Evolutionary conservation across 1,140 invertebrate species (phyloP).

Genomic region (Scaptomyza montana): DNA sequence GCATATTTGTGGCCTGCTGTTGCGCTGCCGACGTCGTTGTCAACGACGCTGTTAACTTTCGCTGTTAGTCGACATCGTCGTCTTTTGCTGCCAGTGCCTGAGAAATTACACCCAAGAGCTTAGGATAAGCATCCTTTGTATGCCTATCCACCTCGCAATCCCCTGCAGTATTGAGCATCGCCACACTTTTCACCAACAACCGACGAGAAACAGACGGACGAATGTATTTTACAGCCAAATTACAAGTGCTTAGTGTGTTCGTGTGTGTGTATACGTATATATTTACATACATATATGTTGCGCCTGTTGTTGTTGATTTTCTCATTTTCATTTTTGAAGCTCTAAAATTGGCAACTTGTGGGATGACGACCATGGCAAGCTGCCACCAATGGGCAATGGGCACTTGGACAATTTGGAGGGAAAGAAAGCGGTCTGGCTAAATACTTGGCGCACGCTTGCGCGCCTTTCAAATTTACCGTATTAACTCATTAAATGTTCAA

Average conservation of each 20-base stretch:
- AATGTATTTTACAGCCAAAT: slow-evolving; percentile 63
- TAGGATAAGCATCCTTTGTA: slow-evolving; percentile 39
- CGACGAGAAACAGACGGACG: slow-evolving; percentile 20
- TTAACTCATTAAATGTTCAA: slow-evolving; percentile 80
- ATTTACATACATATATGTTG: not conserved
- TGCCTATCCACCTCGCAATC: not conserved
- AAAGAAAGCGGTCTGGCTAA: slow-evolving; percentile 45
- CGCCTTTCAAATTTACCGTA: slow-evolving; percentile 76
- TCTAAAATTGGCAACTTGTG: slow-evolving; percentile 49
- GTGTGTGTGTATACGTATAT: slow-evolving; percentile 4
- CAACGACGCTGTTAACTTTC: slow-evolving; percentile 38
- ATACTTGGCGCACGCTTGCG: slow-evolving; percentile 74
- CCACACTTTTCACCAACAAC: slow-evolving; percentile 55
- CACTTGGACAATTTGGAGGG: too few species aligned
- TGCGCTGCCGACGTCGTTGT: slow-evolving; percentile 38
- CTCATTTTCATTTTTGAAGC: slow-evolving; percentile 60
- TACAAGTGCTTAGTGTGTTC: slow-evolving; percentile 64
- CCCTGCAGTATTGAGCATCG: slow-evolving; percentile 46
- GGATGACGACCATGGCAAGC: slow-evolving; percentile 18
- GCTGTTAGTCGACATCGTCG: slow-evolving; percentile 53
- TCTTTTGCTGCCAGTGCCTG: slow-evolving; percentile 49
- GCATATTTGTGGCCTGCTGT: slow-evolving; percentile 34
- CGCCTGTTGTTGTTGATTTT: slow-evolving; percentile 10
- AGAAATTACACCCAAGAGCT: slow-evolving; percentile 69
- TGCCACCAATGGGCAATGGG: too few species aligned